Evolutionary conservation across 2,888 invertebrate species (phyloP).

Genomic region (Microctonus brassicae): DNA sequence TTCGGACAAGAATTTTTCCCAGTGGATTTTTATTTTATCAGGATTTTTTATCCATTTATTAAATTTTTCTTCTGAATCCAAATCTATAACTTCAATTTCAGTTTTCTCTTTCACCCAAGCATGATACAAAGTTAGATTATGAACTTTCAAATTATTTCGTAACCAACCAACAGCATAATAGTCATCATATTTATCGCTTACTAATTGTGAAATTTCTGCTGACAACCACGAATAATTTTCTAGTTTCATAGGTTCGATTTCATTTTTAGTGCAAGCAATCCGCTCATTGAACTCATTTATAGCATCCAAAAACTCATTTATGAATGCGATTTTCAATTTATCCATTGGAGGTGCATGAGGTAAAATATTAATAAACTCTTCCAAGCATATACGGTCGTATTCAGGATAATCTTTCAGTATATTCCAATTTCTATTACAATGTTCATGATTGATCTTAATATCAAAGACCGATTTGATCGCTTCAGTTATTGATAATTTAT

Average conservation of each 20-base stretch:
- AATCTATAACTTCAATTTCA: not conserved
- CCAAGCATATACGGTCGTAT: slow-evolving; percentile 54
- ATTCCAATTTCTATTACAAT: slow-evolving; percentile 32
- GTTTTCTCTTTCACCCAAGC: not conserved
- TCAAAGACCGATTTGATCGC: not conserved
- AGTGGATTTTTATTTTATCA: slow-evolving; percentile 38
- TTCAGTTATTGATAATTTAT: slow-evolving; percentile 9
- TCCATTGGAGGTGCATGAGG: slow-evolving; percentile 22
- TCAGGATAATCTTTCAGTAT: slow-evolving; percentile 48
- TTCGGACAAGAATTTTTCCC: slow-evolving; percentile 41
- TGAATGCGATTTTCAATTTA: not conserved
- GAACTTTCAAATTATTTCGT: not conserved
- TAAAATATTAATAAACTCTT: slow-evolving; percentile 43
- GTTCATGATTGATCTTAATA: not conserved
- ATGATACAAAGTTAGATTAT: not conserved
- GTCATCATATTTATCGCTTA: not conserved
- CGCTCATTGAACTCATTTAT: slow-evolving; percentile 51
- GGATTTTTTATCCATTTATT: too few species aligned
- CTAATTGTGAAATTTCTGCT: not conserved
- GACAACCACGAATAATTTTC: slow-evolving; percentile 51
- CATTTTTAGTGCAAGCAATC: not conserved
- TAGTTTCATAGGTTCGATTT: slow-evolving; percentile 41
- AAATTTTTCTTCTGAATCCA: slow-evolving; percentile 15
- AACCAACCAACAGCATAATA: not conserved
- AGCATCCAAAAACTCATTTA: slow-evolving; percentile 38